These are phyloP conservation scores for Tenthredo distinguenda DNA, from an alignment of 2,888 invertebrate genomes.

Conservation along the genomic window DNA sequence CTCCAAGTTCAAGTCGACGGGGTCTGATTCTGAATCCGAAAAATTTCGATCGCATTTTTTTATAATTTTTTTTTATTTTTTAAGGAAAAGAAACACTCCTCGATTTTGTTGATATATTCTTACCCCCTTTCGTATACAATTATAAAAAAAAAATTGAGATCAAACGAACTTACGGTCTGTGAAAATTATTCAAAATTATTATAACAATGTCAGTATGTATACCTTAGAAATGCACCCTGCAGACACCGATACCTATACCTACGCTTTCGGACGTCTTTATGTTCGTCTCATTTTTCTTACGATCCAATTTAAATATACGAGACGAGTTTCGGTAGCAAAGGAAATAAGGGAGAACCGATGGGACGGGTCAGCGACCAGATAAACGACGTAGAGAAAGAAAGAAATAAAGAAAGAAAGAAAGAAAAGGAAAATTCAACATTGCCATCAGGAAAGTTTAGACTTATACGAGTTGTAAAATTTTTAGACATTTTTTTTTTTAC, in stretches of 20 bases:
- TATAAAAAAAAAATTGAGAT: neutral
- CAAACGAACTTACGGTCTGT: no score
- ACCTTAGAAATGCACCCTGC: no score
- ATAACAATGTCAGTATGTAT: neutral
- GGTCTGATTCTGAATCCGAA: neutral
- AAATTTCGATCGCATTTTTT: neutral
- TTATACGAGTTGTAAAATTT: neutral
- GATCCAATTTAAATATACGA: neutral
- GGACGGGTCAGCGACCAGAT: neutral
- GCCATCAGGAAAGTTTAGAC: neutral
- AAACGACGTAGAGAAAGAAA: neutral
- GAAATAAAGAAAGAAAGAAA: neutral
- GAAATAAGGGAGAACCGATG: neutral
- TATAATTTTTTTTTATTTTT: no score
- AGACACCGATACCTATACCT: no score
- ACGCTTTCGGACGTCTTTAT: conserved; percentile 7
- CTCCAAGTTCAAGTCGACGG: conserved; percentile 2
- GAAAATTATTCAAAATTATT: conserved; percentile 6
- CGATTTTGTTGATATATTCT: neutral
- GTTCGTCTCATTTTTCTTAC: neutral
- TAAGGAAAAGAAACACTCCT: neutral
- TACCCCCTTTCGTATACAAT: neutral
- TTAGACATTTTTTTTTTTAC: no score
- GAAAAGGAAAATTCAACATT: neutral
- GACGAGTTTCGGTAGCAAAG: neutral